phyloP scores from a whole-genome alignment of 53 echinoderm and acorn worm species.

The Temnopleurus reevesii region DNA sequence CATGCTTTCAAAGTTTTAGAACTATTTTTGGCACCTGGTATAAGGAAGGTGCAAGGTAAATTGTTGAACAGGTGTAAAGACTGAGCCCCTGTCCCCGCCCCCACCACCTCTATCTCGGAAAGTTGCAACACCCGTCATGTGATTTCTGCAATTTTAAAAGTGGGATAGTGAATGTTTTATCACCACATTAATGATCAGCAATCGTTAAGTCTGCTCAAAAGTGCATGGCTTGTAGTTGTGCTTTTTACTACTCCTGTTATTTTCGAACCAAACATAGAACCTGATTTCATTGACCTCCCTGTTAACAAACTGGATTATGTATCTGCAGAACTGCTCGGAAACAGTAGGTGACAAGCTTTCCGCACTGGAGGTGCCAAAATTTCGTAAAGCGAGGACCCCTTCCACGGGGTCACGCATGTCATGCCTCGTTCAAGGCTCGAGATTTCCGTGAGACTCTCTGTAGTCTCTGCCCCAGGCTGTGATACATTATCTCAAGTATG shows the following conservation, averaged over 20 bases:
- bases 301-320: slow-evolving; percentile 22
- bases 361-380: slow-evolving; percentile 53
- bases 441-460: slow-evolving; percentile 36
- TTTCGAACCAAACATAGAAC: background rate
- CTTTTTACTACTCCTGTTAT: background rate
- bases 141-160: too few relatives aligned
- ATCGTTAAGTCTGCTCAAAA: too few relatives aligned
- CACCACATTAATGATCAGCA: too few relatives aligned
- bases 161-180: too few relatives aligned
- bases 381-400: slow-evolving; percentile 8
- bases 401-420: slow-evolving; percentile 42
- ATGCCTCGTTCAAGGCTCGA: slow-evolving; percentile 40
- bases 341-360: slow-evolving; percentile 55
- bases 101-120: too few relatives aligned
- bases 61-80: too few relatives aligned
- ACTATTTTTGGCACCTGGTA: too few relatives aligned
- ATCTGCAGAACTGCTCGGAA: slow-evolving; percentile 37
- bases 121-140: too few relatives aligned
- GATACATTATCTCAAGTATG: slow-evolving; percentile 30
- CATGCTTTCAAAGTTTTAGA: too few relatives aligned
- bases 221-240: background rate
- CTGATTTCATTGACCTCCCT: slow-evolving; percentile 30
- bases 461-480: slow-evolving; percentile 45
- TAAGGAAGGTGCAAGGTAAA: too few relatives aligned
- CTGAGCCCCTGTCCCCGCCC: too few relatives aligned